Evolutionary conservation across 2,888 invertebrate genomes (phyloP).

Genomic region (Spodoptera exigua): DNA sequence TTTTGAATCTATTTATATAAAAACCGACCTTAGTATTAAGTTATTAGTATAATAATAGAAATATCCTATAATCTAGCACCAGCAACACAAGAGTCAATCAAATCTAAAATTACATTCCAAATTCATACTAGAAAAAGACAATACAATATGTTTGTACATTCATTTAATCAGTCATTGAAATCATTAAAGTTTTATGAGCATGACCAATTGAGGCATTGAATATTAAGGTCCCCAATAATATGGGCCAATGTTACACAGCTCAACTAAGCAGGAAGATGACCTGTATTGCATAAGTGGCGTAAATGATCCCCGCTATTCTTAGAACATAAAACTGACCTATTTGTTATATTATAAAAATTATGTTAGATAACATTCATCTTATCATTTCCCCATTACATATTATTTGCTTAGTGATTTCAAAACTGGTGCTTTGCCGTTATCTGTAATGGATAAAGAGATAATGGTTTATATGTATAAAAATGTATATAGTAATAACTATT

Average conservation of each 20-base stretch:
- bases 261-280: constrained; percentile 10
- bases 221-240: constrained; percentile 53
- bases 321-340: constrained; percentile 27
- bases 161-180: constrained; percentile 19
- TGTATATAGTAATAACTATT: too few relatives aligned
- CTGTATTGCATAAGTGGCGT: constrained; percentile 23
- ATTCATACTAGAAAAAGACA: too few relatives aligned
- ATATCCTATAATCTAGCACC: too few relatives aligned
- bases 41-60: too few relatives aligned
- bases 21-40: too few relatives aligned
- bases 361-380: constrained; percentile 14
- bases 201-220: constrained; percentile 57
- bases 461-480: too few relatives aligned
- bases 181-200: constrained; percentile 52
- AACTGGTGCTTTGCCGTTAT: constrained; percentile 22
- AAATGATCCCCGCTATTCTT: constrained; percentile 17
- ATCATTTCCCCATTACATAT: constrained; percentile 19
- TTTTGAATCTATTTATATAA: too few relatives aligned
- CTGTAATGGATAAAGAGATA: too few relatives aligned
- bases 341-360: constrained; percentile 7
- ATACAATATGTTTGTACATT: constrained; percentile 20
- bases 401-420: constrained; percentile 28
- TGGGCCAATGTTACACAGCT: constrained; percentile 61
- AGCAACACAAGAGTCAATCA: too few relatives aligned
- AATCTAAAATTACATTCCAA: too few relatives aligned